Conservation (phyloP, 2,888 invertebrate genomes). For the Seira musarum region DNA sequence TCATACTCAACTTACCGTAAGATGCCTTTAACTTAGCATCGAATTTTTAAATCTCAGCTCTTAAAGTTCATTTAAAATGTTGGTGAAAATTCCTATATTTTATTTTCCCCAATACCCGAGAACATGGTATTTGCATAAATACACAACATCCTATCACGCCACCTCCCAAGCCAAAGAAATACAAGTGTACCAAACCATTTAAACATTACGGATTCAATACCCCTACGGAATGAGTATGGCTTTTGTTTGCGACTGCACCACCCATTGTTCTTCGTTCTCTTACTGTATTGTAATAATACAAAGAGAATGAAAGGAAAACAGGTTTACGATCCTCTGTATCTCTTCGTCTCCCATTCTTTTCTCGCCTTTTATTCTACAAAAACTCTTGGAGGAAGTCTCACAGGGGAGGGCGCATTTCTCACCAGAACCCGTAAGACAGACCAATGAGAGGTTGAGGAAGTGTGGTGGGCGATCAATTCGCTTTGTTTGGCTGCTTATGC, state of each 20-base stretch:
- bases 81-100: no score
- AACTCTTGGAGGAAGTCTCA: constrained; percentile 21
- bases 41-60: no score
- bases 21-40: no score
- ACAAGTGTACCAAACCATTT: no score
- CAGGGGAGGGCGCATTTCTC: constrained; percentile 50
- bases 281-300: not conserved
- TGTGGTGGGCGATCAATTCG: constrained; percentile 50
- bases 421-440: constrained; percentile 44
- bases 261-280: not conserved
- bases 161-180: no score
- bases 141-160: no score
- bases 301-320: not conserved
- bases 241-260: not conserved
- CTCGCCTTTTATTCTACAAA: constrained; percentile 21
- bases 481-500: constrained; percentile 58
- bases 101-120: no score
- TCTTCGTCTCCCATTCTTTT: not conserved
- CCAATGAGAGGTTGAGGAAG: constrained; percentile 51
- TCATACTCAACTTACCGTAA: no score
- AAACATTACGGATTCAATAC: no score
- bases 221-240: not conserved
- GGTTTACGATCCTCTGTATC: not conserved
- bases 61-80: no score
- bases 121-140: no score